These are phyloP conservation scores for Coturnix japonica DNA, from an alignment of 2,113 vertebrate species.

Conservation along the genomic window DNA sequence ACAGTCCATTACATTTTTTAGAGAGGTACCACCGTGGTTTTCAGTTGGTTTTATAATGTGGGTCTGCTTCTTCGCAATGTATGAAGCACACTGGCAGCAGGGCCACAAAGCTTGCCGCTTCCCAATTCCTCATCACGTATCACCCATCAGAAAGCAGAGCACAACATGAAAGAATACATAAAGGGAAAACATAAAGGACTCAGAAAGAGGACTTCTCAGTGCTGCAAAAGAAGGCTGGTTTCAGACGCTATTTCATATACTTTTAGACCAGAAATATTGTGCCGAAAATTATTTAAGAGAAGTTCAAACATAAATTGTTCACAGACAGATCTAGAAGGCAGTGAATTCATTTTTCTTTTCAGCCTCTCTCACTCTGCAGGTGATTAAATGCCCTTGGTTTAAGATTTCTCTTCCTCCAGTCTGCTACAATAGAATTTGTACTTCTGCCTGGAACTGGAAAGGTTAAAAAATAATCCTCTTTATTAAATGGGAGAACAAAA, in stretches of 20 bases:
- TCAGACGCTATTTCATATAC: background rate
- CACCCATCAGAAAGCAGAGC: background rate
- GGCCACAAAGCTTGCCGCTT: slow-evolving; percentile 30
- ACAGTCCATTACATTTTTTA: slow-evolving; percentile 77
- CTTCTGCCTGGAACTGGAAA: slow-evolving; percentile 23
- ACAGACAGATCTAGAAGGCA: slow-evolving; percentile 20
- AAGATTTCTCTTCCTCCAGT: slow-evolving; percentile 10
- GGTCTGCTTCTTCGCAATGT: slow-evolving; percentile 56
- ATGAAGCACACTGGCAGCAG: slow-evolving; percentile 24
- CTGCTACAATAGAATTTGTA: slow-evolving; percentile 8
- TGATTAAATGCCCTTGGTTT: slow-evolving; percentile 29
- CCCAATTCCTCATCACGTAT: background rate
- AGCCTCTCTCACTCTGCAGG: slow-evolving; percentile 2
- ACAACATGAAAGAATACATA: slow-evolving; percentile 15
- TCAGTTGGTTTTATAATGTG: slow-evolving; percentile 63
- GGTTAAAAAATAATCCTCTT: slow-evolving; percentile 36
- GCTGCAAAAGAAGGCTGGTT: background rate
- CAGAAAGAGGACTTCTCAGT: background rate
- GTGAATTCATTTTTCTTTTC: slow-evolving; percentile 41
- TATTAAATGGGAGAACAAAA: slow-evolving; percentile 28
- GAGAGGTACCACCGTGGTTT: slow-evolving; percentile 74
- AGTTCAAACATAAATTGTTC: slow-evolving; percentile 47
- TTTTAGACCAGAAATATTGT: slow-evolving; percentile 8
- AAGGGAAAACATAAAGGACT: background rate
- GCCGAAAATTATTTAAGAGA: slow-evolving; percentile 32